Evolutionary conservation across 2,888 invertebrate species (phyloP), one percentile per base, ranked within the genome.

Genomic region (Drosophila fungiperda): DNA sequence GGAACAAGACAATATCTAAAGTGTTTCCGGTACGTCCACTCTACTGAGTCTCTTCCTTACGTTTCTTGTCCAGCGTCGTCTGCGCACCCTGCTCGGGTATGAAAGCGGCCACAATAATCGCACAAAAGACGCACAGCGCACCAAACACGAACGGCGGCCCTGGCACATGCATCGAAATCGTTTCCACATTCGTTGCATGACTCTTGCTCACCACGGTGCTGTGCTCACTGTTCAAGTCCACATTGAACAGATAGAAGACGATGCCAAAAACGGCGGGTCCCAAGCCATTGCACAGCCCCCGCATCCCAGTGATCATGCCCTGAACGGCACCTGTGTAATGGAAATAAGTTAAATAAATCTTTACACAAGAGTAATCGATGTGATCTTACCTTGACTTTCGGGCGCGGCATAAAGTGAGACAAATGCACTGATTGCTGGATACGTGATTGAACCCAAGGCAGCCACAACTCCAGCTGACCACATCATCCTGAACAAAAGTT

Each of bases 121-220:
- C 99, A 93, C 98, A 96, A 89, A 99, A 96, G 83, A 99, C 99
- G 93, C 99, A 95, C 92, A 99, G 94, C 63, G 99, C 98, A 72
- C 99, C 99, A 93, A 99, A 97, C 76, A 99, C 98, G 94, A 99
- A 99, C 17, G 99, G 99, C 68, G 99, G 99, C 1, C 99, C 99
- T 42, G 99, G 99, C 91, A 99, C 96, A 92, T 98, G 94, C 94
- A 97, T 94, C 76, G 95, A 91, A 94, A 94, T 93, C 67, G 93
- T 92, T 71, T 94, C 96, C 74, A 82, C 82, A 49, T 65, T 77
- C 49, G 76, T 76, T 32, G 79, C 36, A 49, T 77, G 70, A 42
- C 60, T 76, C 45, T 33, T 77, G 40, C 54, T 72, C 29, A 73
- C 17, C 36, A 68, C 59, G 66, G 76, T 53, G 15, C 76, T 90